Conservation (phyloP, 2,888 invertebrate genomes). For the Lasioglossum oenotherae region DNA sequence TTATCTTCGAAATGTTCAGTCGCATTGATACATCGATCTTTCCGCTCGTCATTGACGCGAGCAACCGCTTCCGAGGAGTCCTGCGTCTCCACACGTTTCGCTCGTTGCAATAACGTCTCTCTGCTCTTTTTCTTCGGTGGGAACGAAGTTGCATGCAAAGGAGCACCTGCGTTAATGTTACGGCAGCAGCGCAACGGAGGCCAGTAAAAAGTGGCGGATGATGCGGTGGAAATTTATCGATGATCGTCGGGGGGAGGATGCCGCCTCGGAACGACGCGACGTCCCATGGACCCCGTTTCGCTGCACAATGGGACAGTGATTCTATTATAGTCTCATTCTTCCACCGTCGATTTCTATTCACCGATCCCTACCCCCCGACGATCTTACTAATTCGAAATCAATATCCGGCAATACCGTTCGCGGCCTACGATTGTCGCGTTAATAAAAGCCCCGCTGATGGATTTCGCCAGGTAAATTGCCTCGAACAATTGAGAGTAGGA, state of each 20-base stretch:
- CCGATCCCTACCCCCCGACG: conserved; percentile 55
- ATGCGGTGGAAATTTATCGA: conserved; percentile 31
- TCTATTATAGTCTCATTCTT: conserved; percentile 46
- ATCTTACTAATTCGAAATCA: conserved; percentile 80
- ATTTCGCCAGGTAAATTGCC: conserved; percentile 68
- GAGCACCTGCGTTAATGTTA: conserved; percentile 7
- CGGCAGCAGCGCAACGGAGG: neutral
- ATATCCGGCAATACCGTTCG: conserved; percentile 76
- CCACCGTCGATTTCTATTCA: conserved; percentile 40
- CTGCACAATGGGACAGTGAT: conserved; percentile 42
- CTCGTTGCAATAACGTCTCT: neutral
- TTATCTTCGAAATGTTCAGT: neutral
- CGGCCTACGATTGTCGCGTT: conserved; percentile 51
- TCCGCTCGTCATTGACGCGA: neutral
- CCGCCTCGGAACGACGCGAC: conserved; percentile 6
- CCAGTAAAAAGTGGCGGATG: conserved; percentile 12
- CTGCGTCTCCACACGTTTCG: neutral
- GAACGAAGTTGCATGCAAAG: conserved; percentile 9
- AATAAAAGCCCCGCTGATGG: conserved; percentile 67
- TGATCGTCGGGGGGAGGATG: neutral
- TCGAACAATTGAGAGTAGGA: conserved; percentile 55
- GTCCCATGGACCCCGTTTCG: conserved; percentile 18
- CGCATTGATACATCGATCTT: neutral
- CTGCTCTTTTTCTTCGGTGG: neutral
- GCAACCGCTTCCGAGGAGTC: neutral